These are phyloP conservation scores for Andrena hattorfiana DNA, from an alignment of 2,888 invertebrate genomes.

Conservation along the genomic window DNA sequence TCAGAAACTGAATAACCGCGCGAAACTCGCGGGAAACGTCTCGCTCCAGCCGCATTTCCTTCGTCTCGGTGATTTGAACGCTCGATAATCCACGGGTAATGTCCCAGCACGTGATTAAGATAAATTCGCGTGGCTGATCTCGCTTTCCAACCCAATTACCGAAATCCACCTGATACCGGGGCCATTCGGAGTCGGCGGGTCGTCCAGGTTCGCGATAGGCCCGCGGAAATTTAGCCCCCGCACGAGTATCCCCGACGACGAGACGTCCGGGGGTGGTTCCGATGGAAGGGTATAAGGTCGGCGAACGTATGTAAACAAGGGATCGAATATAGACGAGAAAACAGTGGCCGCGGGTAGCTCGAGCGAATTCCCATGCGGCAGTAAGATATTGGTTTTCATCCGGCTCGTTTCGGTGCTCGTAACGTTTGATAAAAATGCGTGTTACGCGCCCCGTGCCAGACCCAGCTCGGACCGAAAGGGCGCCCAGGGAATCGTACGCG, in stretches of 20 bases:
- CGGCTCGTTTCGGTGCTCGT: constrained; percentile 84
- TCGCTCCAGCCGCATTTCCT: too few relatives aligned
- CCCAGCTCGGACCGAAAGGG: constrained; percentile 80
- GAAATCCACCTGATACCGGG: neutral
- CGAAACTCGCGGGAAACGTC: too few relatives aligned
- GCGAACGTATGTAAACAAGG: constrained; percentile 74
- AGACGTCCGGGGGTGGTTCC: constrained; percentile 53
- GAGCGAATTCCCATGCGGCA: constrained; percentile 81
- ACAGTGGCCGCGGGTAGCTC: constrained; percentile 62
- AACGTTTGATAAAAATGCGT: constrained; percentile 85
- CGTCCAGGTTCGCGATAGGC: neutral
- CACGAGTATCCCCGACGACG: constrained; percentile 18
- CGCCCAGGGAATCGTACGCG: constrained; percentile 83
- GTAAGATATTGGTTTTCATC: constrained; percentile 85
- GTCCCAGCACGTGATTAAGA: neutral
- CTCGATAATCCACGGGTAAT: too few relatives aligned
- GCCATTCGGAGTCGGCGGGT: neutral
- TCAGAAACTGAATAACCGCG: too few relatives aligned
- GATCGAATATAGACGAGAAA: constrained; percentile 65
- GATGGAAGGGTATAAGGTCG: constrained; percentile 60
- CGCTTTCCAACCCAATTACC: neutral
- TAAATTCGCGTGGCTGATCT: neutral
- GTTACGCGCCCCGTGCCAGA: constrained; percentile 82
- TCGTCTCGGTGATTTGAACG: too few relatives aligned
- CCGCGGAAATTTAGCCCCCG: neutral